Evolutionary conservation across 2,797 vertebrate species (phyloP).

Genomic region (Chanos chanos): DNA sequence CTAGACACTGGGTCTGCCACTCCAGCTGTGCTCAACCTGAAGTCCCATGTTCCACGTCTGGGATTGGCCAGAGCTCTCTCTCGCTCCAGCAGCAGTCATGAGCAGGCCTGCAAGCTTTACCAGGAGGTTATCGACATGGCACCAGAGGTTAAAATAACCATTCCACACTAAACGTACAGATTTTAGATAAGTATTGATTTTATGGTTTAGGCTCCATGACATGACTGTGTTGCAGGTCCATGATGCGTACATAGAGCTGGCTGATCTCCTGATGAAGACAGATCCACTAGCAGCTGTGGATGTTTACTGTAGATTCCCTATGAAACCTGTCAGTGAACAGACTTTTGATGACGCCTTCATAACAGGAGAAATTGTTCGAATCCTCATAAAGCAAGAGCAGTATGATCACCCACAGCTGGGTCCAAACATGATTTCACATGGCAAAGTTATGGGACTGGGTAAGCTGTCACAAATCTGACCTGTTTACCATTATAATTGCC

Average conservation of each 20-base stretch:
- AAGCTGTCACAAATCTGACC: not conserved
- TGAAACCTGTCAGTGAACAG: slow-evolving; percentile 57
- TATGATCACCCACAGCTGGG: slow-evolving; percentile 62
- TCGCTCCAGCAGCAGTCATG: slow-evolving; percentile 42
- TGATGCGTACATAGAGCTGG: slow-evolving; percentile 65
- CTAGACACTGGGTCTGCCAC: not conserved
- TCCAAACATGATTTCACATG: slow-evolving; percentile 57
- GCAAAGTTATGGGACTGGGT: slow-evolving; percentile 70
- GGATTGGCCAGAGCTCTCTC: slow-evolving; percentile 63
- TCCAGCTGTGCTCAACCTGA: slow-evolving; percentile 49
- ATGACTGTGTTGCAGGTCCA: slow-evolving; percentile 51
- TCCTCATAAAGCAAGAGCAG: slow-evolving; percentile 63
- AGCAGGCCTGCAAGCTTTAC: slow-evolving; percentile 57
- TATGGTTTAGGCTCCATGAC: not conserved
- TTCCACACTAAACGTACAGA: no score
- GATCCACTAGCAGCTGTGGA: slow-evolving; percentile 64
- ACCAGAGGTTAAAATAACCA: slow-evolving; percentile 52
- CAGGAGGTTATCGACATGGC: slow-evolving; percentile 62
- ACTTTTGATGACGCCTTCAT: slow-evolving; percentile 70
- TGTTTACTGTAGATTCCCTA: slow-evolving; percentile 64
- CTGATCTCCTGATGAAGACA: slow-evolving; percentile 55
- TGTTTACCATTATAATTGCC: not conserved
- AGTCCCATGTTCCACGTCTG: slow-evolving; percentile 55
- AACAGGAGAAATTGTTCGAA: slow-evolving; percentile 63
- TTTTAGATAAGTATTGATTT: no score